These are phyloP conservation scores for Hapalemur alaotrensis DNA, from an alignment of 2,797 vertebrate species.

Conservation along the genomic window DNA sequence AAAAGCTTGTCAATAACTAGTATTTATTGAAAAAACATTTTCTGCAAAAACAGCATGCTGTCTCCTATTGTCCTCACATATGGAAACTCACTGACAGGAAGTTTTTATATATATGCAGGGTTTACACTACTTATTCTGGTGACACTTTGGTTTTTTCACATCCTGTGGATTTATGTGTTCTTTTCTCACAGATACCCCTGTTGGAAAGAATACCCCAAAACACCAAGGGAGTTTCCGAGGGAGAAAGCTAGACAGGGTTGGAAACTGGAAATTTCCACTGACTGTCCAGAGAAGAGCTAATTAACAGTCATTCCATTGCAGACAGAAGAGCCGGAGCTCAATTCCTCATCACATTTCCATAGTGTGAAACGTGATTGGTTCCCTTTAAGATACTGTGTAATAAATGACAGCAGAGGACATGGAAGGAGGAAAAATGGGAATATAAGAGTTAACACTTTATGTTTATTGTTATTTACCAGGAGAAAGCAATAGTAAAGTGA, in stretches of 20 bases:
- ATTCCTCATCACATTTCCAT: background rate
- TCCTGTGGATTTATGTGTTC: background rate
- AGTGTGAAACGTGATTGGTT: background rate
- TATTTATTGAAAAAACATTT: background rate
- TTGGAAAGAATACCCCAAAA: background rate
- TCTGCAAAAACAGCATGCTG: background rate
- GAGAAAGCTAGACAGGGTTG: background rate
- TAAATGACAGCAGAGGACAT: background rate
- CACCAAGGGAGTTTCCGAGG: background rate
- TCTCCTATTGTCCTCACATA: background rate
- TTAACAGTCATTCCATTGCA: background rate
- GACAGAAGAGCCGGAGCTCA: background rate
- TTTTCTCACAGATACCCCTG: background rate
- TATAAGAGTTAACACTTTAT: background rate
- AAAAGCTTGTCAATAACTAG: background rate
- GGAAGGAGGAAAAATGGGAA: background rate
- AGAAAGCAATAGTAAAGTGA: constrained; percentile 73
- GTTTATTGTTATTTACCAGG: constrained; percentile 76
- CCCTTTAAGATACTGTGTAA: background rate
- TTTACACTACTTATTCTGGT: background rate
- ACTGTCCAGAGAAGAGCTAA: background rate
- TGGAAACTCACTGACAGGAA: background rate
- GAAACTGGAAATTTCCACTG: background rate
- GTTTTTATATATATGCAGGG: background rate
- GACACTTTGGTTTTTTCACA: background rate